Conservation (phyloP, 2,113 vertebrate genomes). For the Gopherus evgoodei region DNA sequence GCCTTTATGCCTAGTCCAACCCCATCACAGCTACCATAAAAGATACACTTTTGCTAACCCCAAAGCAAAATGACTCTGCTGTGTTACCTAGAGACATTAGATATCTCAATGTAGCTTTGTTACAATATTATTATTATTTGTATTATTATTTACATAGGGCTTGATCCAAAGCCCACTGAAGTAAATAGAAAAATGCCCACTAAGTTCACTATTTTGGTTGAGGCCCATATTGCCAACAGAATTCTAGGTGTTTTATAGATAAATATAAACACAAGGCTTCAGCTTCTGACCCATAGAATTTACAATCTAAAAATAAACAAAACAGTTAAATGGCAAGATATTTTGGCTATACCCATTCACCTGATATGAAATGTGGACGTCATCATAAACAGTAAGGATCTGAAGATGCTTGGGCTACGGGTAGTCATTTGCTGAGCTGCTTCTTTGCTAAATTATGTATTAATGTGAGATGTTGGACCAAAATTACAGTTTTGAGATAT, state of each 20-base stretch:
- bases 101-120: background rate
- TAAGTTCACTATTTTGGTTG: background rate
- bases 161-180: slow-evolving; percentile 14
- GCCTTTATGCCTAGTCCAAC: no score
- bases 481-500: no score
- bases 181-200: background rate
- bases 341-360: background rate
- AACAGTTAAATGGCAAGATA: background rate
- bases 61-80: background rate
- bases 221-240: background rate
- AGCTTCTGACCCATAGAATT: background rate
- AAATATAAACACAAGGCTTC: background rate
- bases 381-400: background rate
- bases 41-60: slow-evolving; percentile 2
- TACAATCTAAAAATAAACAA: background rate
- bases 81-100: background rate
- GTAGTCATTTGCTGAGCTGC: background rate
- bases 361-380: background rate
- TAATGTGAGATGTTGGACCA: no score
- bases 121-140: background rate
- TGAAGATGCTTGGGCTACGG: background rate
- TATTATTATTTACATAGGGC: background rate
- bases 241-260: background rate
- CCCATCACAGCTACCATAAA: background rate
- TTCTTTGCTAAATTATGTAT: background rate